phyloP scores from a whole-genome alignment of 2,888 invertebrate genomes.

The Pomacea canaliculata region DNA sequence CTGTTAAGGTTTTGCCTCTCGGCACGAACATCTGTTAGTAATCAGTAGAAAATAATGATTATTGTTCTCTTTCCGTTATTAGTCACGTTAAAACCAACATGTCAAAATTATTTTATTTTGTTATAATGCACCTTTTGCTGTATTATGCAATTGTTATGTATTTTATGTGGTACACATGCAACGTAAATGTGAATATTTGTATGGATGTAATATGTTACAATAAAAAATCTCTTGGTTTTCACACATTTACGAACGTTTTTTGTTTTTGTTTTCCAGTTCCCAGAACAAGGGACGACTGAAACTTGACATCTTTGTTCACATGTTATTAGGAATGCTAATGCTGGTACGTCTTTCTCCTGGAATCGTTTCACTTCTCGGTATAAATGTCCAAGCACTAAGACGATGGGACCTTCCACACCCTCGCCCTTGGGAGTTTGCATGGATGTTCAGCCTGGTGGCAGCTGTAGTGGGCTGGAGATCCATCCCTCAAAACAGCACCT shows the following conservation, averaged over 20 bases:
- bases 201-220: not conserved
- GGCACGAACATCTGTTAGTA: no score
- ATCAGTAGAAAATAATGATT: no score
- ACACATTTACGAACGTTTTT: conserved; percentile 54
- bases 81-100: no score
- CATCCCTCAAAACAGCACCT: conserved; percentile 84
- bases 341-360: conserved; percentile 90
- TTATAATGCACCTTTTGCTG: no score
- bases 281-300: conserved; percentile 95
- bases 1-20: no score
- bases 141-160: no score
- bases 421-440: conserved; percentile 92
- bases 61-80: no score
- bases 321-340: conserved; percentile 89
- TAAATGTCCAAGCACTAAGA: conserved; percentile 90
- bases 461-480: conserved; percentile 89
- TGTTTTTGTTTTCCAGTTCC: conserved; percentile 78
- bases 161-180: no score
- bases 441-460: conserved; percentile 86
- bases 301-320: conserved; percentile 94
- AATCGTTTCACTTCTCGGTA: conserved; percentile 90
- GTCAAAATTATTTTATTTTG: no score
- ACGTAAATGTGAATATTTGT: no score
- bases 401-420: conserved; percentile 87
- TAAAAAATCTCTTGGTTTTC: not conserved